Percentiles rank a stretch among this genome's conserved stretches.
Evolutionary conservation across 1,140 invertebrate species (phyloP).

Genomic region (Leptinotarsa lineolata): DNA sequence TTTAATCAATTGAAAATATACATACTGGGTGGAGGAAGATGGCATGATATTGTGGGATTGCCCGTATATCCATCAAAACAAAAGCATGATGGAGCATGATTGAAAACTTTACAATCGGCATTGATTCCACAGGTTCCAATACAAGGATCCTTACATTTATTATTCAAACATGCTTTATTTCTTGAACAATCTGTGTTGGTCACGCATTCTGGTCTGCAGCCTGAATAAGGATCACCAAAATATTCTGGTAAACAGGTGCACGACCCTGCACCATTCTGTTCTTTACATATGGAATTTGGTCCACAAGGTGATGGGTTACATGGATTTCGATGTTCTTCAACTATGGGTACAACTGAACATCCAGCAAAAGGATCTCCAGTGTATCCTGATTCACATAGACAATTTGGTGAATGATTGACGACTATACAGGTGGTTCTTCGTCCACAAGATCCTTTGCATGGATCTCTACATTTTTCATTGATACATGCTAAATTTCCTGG

Average conservation of each 20-base stretch:
- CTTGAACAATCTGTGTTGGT: slow-evolving; percentile 71
- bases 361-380: slow-evolving; percentile 77
- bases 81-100: slow-evolving; percentile 75
- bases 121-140: slow-evolving; percentile 74
- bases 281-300: slow-evolving; percentile 71
- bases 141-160: slow-evolving; percentile 73
- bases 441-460: slow-evolving; percentile 80
- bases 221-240: slow-evolving; percentile 71
- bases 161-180: slow-evolving; percentile 69
- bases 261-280: slow-evolving; percentile 66
- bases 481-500: slow-evolving; percentile 74
- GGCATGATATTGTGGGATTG: slow-evolving; percentile 70
- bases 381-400: slow-evolving; percentile 72
- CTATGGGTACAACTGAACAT: slow-evolving; percentile 56
- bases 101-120: slow-evolving; percentile 76
- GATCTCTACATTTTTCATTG: slow-evolving; percentile 74
- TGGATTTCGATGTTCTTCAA: slow-evolving; percentile 55
- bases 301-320: slow-evolving; percentile 74
- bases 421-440: slow-evolving; percentile 70
- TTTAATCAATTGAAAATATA: slow-evolving; percentile 24
- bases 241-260: slow-evolving; percentile 75
- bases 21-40: slow-evolving; percentile 60
- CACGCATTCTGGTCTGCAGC: slow-evolving; percentile 74
- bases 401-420: slow-evolving; percentile 75
- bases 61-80: slow-evolving; percentile 67